A percentile compares a stretch with the other conserved stretches of the same genome.
Conservation (phyloP, 37 sponge, comb jelly and placozoan genomes). For the Aplysina aerophoba region DNA sequence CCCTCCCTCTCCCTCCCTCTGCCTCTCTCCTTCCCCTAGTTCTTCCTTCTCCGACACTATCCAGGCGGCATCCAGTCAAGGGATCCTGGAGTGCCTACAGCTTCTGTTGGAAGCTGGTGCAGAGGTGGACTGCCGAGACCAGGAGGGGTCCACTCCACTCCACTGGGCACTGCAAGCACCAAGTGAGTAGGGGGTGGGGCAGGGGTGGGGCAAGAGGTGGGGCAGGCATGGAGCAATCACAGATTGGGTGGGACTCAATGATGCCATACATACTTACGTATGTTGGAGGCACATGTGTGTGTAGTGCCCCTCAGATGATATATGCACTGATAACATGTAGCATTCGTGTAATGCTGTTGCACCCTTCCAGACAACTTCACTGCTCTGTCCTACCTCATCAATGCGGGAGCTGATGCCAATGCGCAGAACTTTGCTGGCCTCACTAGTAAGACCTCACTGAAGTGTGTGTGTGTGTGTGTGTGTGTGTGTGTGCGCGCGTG, state of each 20-base stretch:
- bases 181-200: constrained; percentile 37
- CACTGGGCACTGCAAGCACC: constrained; percentile 72
- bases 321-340: no score
- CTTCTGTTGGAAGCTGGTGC: constrained; percentile 60
- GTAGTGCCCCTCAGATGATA: no score
- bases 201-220: no score
- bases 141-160: constrained; percentile 52
- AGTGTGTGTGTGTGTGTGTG: constrained; percentile 32
- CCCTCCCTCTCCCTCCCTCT: constrained; percentile 27
- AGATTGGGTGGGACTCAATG: no score
- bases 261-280: no score
- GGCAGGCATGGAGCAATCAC: no score
- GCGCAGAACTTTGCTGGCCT: constrained; percentile 49
- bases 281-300: no score
- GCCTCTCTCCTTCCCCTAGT: constrained; percentile 48
- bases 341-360: no score
- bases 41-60: constrained; percentile 23
- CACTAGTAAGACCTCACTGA: constrained; percentile 35
- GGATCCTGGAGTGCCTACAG: constrained; percentile 37
- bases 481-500: constrained; percentile 20
- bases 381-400: constrained; percentile 50
- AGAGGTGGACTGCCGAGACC: constrained; percentile 45
- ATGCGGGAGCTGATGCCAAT: constrained; percentile 68
- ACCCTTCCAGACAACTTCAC: constrained; percentile 48
- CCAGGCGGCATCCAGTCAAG: constrained; percentile 13